These are phyloP conservation scores for Strigops habroptila DNA, from an alignment of 2,113 vertebrate species.

Conservation along the genomic window DNA sequence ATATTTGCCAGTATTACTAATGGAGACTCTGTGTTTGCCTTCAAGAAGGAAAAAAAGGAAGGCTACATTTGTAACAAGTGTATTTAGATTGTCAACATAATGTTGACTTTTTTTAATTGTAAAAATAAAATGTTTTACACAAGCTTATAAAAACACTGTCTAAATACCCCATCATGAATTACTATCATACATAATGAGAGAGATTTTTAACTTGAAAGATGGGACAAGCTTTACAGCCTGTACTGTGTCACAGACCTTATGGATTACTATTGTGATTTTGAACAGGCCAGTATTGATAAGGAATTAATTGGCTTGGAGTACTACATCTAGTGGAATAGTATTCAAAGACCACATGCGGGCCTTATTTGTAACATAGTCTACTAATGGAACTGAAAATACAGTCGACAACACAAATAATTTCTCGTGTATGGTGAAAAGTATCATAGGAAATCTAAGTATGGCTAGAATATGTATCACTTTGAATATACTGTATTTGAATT, in stretches of 20 bases:
- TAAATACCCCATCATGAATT: neutral
- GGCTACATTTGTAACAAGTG: neutral
- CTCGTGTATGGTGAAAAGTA: neutral
- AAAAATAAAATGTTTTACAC: neutral
- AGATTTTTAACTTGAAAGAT: neutral
- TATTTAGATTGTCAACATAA: neutral
- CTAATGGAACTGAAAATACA: neutral
- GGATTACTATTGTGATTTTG: neutral
- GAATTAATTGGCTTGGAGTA: neutral
- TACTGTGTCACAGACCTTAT: neutral
- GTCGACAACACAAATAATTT: neutral
- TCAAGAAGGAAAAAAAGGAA: neutral
- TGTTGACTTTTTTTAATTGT: neutral
- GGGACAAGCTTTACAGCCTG: neutral
- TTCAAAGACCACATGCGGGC: neutral
- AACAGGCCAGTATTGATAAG: neutral
- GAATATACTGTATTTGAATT: neutral
- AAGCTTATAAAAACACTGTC: neutral
- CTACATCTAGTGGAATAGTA: neutral
- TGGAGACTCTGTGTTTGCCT: neutral
- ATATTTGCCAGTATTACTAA: neutral
- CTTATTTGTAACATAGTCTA: neutral
- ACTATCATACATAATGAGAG: neutral
- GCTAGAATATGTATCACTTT: neutral
- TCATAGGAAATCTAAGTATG: neutral